Conservation (phyloP, 2,888 invertebrate genomes). For the Himalopsyche kuldschensis region DNA sequence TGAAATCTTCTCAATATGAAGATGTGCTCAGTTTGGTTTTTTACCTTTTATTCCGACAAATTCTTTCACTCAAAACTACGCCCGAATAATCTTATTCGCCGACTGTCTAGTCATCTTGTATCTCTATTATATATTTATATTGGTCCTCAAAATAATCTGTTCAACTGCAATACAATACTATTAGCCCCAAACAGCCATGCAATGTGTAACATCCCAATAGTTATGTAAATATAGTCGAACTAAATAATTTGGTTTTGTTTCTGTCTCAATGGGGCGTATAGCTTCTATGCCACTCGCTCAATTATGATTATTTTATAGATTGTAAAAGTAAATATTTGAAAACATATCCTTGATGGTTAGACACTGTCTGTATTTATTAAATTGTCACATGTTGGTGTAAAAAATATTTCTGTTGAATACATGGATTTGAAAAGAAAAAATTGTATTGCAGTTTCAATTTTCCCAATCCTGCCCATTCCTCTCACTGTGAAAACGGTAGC, state of each 20-base stretch:
- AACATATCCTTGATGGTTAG: slow-evolving; percentile 3
- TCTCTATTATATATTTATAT: too few species aligned
- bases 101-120: background rate
- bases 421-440: slow-evolving; percentile 45
- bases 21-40: too few species aligned
- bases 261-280: background rate
- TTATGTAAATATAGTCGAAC: background rate
- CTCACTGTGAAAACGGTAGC: too few species aligned
- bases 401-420: slow-evolving; percentile 33
- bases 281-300: background rate
- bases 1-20: too few species aligned
- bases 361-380: background rate
- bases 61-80: too few species aligned
- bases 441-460: slow-evolving; percentile 62
- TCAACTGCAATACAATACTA: slow-evolving; percentile 25
- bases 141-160: background rate
- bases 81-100: background rate
- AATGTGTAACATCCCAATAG: background rate
- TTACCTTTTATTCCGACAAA: too few species aligned
- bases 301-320: background rate
- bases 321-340: background rate
- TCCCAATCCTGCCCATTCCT: slow-evolving; percentile 40
- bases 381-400: slow-evolving; percentile 25
- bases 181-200: background rate
- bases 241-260: slow-evolving; percentile 4